These are phyloP conservation scores for Drosophila macrothrix DNA, from an alignment of 2,888 invertebrate species.

Conservation along the genomic window DNA sequence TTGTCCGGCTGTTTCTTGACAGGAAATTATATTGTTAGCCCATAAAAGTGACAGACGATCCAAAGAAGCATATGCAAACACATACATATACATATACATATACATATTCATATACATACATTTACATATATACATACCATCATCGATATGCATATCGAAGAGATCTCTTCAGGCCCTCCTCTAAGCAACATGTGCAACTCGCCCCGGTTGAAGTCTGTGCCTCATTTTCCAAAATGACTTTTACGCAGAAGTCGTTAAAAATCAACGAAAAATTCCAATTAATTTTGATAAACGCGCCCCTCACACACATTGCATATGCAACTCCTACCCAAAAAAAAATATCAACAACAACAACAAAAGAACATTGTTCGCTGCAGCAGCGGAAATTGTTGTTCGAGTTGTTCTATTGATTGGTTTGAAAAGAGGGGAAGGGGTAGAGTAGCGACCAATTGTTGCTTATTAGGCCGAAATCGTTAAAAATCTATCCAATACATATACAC, in stretches of 20 bases:
- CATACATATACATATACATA: not conserved
- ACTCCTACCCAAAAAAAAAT: constrained; percentile 33
- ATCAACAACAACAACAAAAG: constrained; percentile 16
- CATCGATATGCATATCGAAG: constrained; percentile 20
- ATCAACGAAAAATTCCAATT: constrained; percentile 76
- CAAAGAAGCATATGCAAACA: constrained; percentile 4
- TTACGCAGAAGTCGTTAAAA: constrained; percentile 78
- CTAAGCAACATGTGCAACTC: constrained; percentile 64
- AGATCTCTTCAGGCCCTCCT: constrained; percentile 53
- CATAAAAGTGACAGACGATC: constrained; percentile 65
- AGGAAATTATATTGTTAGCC: constrained; percentile 77
- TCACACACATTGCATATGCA: constrained; percentile 27
- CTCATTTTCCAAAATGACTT: constrained; percentile 70
- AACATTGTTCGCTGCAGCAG: constrained; percentile 37
- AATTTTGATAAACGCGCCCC: constrained; percentile 76
- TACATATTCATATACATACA: not conserved
- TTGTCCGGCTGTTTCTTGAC: constrained; percentile 58
- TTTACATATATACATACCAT: constrained; percentile 5
- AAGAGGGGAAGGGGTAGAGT: not conserved
- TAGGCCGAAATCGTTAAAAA: constrained; percentile 71
- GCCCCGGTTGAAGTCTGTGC: constrained; percentile 58
- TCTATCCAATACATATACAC: constrained; percentile 39
- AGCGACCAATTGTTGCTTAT: constrained; percentile 71
- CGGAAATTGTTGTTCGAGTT: constrained; percentile 66
- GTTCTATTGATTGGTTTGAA: constrained; percentile 52